Evolutionary conservation across 2,113 vertebrate species (phyloP), one percentile per base, ranked within the genome.

Genomic region (Prunella fulvescens): DNA sequence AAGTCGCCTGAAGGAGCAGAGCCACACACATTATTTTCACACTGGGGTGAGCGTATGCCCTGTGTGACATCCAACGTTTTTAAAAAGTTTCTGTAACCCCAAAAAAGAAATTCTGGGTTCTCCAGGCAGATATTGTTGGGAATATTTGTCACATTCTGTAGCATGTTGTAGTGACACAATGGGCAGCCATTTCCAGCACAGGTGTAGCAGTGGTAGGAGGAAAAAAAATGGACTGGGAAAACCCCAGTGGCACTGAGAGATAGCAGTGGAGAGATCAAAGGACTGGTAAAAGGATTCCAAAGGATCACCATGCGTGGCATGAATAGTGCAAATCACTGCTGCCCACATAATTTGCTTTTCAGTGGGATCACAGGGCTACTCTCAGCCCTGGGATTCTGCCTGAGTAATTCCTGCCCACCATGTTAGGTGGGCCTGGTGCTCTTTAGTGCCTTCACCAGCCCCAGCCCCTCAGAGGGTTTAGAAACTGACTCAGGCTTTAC

Each of bases 1-100:
- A 77, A 93, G 88, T 93, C 0, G 42, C 92, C 93, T 88, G 92
- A 74, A 94, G 92, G 90, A 96, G 79, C 70, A 86, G 76, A 97
- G 40, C 92, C 92, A 95, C 90, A 92, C 54, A 25, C 60, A 14
- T 90, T 93, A 86, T 83, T 96, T 96, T 92, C 94, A 92, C 76
- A 19, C 48, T 3, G 28, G 60, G 66, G 37, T 65, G 78, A 64
- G 44, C 0, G 0, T 65, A 35, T 33, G n/a, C 28, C 82, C 80
- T 84, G 14, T 66, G 56, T 79, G 72, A 88, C 77, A 73, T 70
- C 26, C 44, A 76, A 5, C 50, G 42, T 35, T 89, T 80, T 57
- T 6, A 61, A 39, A 39, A 96, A 91, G 45, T 76, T 95, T 86
- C 54, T 87, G 26, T 92, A 85, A 72, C 50, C 37, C 79, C 73